A percentile compares a stretch with the other conserved stretches of the same genome.
Conservation (phyloP, 2,888 invertebrate species). For the Dasypogon diadema region DNA sequence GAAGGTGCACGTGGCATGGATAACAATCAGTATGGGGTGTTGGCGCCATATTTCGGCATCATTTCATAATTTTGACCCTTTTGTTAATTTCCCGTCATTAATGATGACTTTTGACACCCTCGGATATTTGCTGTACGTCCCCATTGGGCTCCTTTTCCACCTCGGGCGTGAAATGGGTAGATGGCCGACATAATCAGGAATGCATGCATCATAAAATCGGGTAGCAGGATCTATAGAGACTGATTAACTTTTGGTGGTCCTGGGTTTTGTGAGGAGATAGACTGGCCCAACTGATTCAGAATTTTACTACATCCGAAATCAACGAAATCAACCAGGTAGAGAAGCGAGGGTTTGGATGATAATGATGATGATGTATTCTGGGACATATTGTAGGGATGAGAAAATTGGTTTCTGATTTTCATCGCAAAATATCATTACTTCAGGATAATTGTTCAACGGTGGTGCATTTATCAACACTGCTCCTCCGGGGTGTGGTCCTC, state of each 20-base stretch:
- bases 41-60: background rate
- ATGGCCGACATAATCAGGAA: too few relatives aligned
- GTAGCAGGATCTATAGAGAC: background rate
- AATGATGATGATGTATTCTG: too few relatives aligned
- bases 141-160: background rate
- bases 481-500: background rate
- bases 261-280: background rate
- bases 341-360: background rate
- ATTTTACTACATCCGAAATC: background rate
- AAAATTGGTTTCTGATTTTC: conserved; percentile 20
- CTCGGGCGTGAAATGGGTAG: too few relatives aligned
- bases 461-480: background rate
- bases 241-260: background rate
- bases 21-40: conserved; percentile 13
- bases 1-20: conserved; percentile 14
- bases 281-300: background rate
- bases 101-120: conserved; percentile 30
- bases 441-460: background rate
- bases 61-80: conserved; percentile 50
- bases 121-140: background rate
- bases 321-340: background rate
- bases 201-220: conserved; percentile 4
- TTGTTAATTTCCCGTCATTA: conserved; percentile 49
- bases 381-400: background rate
- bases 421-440: conserved; percentile 19